Evolutionary conservation across 2,113 vertebrate genomes (phyloP).

Genomic region (Fukomys damarensis): DNA sequence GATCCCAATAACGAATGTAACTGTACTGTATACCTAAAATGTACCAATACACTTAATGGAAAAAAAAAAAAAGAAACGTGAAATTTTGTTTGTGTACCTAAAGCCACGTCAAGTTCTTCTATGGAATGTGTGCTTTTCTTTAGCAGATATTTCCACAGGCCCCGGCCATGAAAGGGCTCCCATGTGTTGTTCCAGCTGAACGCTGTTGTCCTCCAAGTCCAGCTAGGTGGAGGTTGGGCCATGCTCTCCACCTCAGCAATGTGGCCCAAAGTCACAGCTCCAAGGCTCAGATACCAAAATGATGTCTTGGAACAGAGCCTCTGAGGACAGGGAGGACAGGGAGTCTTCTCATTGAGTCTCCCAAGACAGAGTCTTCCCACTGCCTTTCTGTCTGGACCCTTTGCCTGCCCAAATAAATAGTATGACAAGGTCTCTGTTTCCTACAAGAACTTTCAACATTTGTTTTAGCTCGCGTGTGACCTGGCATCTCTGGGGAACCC

Average conservation of each 20-base stretch:
- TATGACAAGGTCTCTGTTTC: background rate
- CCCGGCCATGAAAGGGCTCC: background rate
- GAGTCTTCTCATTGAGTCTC: background rate
- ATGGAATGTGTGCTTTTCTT: background rate
- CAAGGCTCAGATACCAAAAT: background rate
- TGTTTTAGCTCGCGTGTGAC: background rate
- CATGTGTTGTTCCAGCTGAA: background rate
- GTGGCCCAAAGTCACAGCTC: background rate
- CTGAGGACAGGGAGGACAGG: background rate
- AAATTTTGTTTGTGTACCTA: background rate
- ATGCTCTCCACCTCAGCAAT: fast-evolving
- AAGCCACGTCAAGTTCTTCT: background rate
- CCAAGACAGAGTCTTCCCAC: background rate
- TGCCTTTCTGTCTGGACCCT: background rate
- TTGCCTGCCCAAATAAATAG: background rate
- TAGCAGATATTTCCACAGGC: background rate
- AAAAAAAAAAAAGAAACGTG: no score
- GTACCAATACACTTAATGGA: no score
- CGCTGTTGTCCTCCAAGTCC: background rate
- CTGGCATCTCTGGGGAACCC: background rate
- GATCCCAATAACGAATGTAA: no score
- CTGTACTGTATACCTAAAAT: no score
- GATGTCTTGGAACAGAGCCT: background rate
- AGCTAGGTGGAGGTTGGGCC: background rate
- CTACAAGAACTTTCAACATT: background rate